phyloP scores from a whole-genome alignment of 2,797 vertebrate genomes.

The Melanotaenia pygmaea region DNA sequence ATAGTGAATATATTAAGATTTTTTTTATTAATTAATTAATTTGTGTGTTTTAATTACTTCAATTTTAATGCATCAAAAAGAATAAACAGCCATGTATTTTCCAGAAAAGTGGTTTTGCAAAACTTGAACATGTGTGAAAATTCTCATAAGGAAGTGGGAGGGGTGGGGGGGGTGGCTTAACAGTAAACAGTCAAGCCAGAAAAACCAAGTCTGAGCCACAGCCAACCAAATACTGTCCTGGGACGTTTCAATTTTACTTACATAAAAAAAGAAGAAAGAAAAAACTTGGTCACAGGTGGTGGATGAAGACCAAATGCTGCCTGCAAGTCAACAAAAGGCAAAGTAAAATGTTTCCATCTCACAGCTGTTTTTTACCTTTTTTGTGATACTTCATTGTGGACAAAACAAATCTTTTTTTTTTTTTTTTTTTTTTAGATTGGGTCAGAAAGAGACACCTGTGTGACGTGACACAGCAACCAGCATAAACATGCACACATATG shows the following conservation, averaged over 20 bases:
- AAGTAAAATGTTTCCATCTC: neutral
- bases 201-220: neutral
- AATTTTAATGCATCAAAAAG: too few species aligned
- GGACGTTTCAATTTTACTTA: neutral
- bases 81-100: neutral
- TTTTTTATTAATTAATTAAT: too few species aligned
- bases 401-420: neutral
- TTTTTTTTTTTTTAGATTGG: neutral
- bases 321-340: neutral
- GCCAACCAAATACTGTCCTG: neutral
- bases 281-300: neutral
- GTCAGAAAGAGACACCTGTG: conserved; percentile 40
- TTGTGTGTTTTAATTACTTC: too few species aligned
- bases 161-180: neutral
- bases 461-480: conserved; percentile 21
- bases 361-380: neutral
- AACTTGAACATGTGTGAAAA: neutral
- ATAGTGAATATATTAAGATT: neutral
- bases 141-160: neutral
- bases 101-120: neutral
- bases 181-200: neutral
- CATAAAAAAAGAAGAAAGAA: neutral
- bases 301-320: neutral
- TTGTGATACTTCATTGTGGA: neutral
- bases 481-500: conserved; percentile 28